phyloP scores from a whole-genome alignment of 1,140 invertebrate species.

The Musca domestica region DNA sequence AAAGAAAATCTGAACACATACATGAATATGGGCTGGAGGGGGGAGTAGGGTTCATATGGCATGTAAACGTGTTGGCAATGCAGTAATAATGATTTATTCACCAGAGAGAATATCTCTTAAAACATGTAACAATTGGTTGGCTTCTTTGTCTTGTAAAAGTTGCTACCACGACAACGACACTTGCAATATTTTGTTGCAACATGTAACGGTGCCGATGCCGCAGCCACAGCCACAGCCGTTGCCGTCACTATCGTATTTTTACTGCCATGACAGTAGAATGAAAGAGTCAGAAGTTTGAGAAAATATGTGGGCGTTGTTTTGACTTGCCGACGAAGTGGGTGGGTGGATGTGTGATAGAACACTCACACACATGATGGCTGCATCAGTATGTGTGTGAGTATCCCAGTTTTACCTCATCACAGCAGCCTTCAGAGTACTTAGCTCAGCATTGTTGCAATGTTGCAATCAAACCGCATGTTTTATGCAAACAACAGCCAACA shows the following conservation, averaged over 20 bases:
- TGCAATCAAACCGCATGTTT: constrained; percentile 2
- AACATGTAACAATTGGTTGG: too few species aligned
- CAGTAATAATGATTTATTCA: constrained; percentile 15
- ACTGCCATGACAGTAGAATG: too few species aligned
- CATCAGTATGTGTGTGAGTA: too few species aligned
- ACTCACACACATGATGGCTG: too few species aligned
- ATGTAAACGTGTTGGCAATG: not conserved
- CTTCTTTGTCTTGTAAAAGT: too few species aligned
- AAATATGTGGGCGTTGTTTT: not conserved
- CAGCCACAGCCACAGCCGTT: too few species aligned
- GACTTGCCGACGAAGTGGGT: not conserved
- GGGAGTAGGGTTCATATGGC: not conserved
- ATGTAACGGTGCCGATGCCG: not conserved
- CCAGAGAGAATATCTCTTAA: not conserved
- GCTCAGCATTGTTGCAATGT: not conserved
- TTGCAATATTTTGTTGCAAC: constrained; percentile 2
- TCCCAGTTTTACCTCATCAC: too few species aligned
- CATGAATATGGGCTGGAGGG: not conserved
- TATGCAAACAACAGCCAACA: constrained; percentile 1
- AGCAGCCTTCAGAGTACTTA: too few species aligned
- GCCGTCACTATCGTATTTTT: too few species aligned
- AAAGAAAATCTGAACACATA: not conserved
- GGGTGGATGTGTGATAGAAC: too few species aligned
- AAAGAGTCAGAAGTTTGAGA: not conserved
- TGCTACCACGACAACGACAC: too few species aligned